phyloP scores from a whole-genome alignment of 1,140 invertebrate species.

The Microplitis demolitor region DNA sequence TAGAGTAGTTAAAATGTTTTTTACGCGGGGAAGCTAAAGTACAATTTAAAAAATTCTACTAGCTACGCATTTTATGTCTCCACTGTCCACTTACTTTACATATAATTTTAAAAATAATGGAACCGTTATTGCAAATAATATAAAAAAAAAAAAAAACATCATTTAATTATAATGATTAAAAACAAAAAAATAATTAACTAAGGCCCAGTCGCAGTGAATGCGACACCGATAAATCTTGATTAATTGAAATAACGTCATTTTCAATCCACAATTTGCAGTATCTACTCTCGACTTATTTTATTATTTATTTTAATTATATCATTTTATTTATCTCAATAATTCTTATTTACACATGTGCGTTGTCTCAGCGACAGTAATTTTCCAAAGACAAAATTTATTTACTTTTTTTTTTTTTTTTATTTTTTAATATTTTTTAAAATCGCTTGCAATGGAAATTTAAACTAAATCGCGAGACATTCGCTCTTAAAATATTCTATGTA shows the following conservation, averaged over 20 bases:
- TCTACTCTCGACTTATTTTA: not conserved
- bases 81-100: not conserved
- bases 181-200: conserved; percentile 25
- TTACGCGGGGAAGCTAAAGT: not conserved
- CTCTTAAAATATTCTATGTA: not conserved
- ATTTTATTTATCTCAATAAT: not conserved
- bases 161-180: not conserved
- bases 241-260: not conserved
- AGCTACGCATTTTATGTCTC: not conserved
- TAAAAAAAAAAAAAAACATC: not conserved
- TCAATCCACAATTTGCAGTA: not conserved
- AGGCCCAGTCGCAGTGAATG: conserved; percentile 21
- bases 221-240: conserved; percentile 18
- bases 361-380: not conserved
- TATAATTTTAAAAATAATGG: not conserved
- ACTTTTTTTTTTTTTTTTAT: not conserved
- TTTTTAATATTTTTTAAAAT: not conserved
- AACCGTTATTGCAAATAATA: not conserved
- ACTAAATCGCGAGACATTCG: not conserved
- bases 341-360: not conserved
- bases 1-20: not conserved
- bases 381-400: not conserved
- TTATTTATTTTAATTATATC: not conserved
- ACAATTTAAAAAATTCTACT: not conserved
- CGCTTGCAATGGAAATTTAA: not conserved